Evolutionary conservation across 1,140 invertebrate species (phyloP).

Genomic region (Hirudo medicinalis): DNA sequence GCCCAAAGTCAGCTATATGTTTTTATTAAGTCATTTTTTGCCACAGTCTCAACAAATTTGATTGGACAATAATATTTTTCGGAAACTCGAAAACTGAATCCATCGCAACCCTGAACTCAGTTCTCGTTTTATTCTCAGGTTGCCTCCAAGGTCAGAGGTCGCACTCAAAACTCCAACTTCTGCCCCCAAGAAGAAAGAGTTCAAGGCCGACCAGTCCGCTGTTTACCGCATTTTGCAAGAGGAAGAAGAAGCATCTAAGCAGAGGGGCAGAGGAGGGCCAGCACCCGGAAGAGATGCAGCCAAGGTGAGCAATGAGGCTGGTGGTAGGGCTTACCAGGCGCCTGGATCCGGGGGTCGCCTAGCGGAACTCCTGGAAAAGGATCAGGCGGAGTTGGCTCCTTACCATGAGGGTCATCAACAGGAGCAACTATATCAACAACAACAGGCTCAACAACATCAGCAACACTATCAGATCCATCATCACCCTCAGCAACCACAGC

Average conservation of each 20-base stretch:
- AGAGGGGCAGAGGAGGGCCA: slow-evolving; percentile 2
- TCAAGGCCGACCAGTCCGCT: slow-evolving; percentile 12
- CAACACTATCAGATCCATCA: neutral
- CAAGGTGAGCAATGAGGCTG: neutral
- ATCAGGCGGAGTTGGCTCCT: slow-evolving; percentile 9
- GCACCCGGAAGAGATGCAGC: neutral
- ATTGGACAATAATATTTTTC: neutral
- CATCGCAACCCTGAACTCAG: neutral
- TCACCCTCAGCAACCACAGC: neutral
- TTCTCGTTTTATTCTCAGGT: neutral
- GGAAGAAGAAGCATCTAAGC: slow-evolving; percentile 4
- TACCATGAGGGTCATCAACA: neutral
- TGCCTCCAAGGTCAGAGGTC: neutral
- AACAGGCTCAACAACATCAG: slow-evolving; percentile 5
- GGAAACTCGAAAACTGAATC: neutral
- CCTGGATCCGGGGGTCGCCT: neutral
- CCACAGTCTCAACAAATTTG: too few species aligned
- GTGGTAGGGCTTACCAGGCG: neutral
- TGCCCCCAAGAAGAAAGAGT: slow-evolving; percentile 10
- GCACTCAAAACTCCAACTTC: neutral
- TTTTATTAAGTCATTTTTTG: too few species aligned
- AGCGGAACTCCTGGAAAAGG: slow-evolving; percentile 6
- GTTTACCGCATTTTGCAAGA: slow-evolving; percentile 11
- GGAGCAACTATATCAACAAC: neutral
- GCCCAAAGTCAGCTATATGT: too few species aligned